These are phyloP conservation scores for Danio choprae DNA, from an alignment of 2,797 vertebrate genomes.

Conservation along the genomic window DNA sequence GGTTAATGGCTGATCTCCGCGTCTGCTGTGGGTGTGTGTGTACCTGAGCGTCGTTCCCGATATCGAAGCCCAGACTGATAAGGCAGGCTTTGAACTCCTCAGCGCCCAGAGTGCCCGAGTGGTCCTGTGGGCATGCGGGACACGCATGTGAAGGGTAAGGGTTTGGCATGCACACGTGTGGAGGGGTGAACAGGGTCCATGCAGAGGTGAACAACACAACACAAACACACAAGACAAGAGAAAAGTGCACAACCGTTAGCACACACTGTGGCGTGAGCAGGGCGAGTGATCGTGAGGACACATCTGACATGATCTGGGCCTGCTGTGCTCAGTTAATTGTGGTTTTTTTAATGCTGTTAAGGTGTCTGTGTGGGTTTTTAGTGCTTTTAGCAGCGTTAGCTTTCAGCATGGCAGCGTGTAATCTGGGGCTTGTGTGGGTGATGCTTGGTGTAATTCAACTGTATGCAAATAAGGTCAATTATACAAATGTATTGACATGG, in stretches of 20 bases:
- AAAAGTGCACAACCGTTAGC: conserved; percentile 92
- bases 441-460: conserved; percentile 8
- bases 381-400: conserved; percentile 41
- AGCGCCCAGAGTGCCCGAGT: conserved; percentile 97
- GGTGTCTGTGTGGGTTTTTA: conserved; percentile 32
- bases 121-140: conserved; percentile 90
- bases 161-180: conserved; percentile 53
- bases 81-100: conserved; percentile 99
- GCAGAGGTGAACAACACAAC: conserved; percentile 76
- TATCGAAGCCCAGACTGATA: conserved; percentile 99
- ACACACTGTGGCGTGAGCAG: conserved; percentile 65
- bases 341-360: conserved; percentile 19
- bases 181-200: conserved; percentile 73
- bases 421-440: conserved; percentile 15
- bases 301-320: conserved; percentile 35
- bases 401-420: conserved; percentile 45
- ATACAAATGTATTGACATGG: conserved; percentile 5
- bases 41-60: conserved; percentile 99
- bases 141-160: conserved; percentile 64
- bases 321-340: conserved; percentile 26
- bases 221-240: conserved; percentile 75
- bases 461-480: conserved; percentile 11
- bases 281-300: conserved; percentile 1
- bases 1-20: conserved; percentile 70
- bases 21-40: conserved; percentile 64